These are phyloP conservation scores for Desmodus rotundus DNA, from an alignment of 2,113 vertebrate genomes.

Conservation along the genomic window DNA sequence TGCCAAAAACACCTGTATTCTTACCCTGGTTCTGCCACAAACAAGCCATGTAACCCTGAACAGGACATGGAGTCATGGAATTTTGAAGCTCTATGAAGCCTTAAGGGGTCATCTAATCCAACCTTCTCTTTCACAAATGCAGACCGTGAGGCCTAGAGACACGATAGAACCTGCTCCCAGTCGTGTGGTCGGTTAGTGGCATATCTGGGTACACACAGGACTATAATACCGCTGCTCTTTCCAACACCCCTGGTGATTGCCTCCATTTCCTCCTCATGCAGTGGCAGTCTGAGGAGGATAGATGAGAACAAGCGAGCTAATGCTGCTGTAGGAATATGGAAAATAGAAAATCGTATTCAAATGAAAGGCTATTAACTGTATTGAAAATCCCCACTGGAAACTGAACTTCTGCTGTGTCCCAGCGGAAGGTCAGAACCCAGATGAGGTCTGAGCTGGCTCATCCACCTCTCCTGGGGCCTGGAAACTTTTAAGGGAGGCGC, in stretches of 20 bases:
- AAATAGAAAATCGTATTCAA: slow-evolving; percentile 18
- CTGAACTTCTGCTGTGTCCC: background rate
- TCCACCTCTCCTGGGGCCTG: background rate
- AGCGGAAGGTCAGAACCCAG: background rate
- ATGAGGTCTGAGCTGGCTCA: background rate
- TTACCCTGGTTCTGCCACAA: background rate
- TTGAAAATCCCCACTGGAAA: slow-evolving; percentile 20
- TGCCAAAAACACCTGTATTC: background rate
- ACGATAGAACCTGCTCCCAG: background rate
- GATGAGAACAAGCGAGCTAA: background rate
- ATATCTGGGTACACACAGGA: background rate
- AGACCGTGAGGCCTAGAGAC: background rate
- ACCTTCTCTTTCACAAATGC: background rate
- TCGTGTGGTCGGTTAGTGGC: background rate
- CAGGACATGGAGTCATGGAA: background rate
- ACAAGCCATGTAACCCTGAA: background rate
- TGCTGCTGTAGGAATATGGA: background rate
- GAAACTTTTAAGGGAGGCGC: slow-evolving; percentile 56
- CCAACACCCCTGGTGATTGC: background rate
- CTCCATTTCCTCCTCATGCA: background rate
- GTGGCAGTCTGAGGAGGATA: background rate
- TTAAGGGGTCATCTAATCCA: background rate
- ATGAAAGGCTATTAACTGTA: background rate
- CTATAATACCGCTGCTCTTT: background rate
- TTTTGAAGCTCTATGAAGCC: background rate